A percentile compares a stretch with the other conserved stretches of the same genome.
These are phyloP conservation scores for Leptestheria dahalacensis DNA, from an alignment of 1,140 invertebrate species.

Conservation along the genomic window DNA sequence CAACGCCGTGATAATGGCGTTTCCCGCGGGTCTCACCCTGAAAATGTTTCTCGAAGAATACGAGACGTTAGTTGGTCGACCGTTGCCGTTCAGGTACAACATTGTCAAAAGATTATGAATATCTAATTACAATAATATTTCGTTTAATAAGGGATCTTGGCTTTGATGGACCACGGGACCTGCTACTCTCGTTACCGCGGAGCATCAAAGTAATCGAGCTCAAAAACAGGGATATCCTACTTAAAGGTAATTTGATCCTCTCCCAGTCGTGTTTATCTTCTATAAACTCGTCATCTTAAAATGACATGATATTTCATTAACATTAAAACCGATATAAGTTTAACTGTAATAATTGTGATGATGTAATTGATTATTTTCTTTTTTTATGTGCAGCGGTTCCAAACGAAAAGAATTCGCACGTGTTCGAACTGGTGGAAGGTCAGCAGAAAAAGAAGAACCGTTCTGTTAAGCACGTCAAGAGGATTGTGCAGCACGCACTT, in stretches of 20 bases:
- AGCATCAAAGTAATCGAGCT: too few relatives aligned
- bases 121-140: background rate
- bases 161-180: background rate
- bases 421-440: background rate
- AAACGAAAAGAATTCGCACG: background rate
- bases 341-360: background rate
- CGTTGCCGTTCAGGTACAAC: background rate
- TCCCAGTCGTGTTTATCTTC: too few relatives aligned
- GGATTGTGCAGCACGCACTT: background rate
- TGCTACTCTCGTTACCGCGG: too few relatives aligned
- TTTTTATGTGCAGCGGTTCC: background rate
- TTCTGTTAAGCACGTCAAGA: background rate
- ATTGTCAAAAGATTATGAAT: background rate
- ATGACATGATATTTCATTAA: background rate
- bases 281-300: too few relatives aligned
- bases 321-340: background rate
- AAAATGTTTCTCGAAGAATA: background rate
- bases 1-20: background rate
- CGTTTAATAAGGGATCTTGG: background rate
- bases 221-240: too few relatives aligned
- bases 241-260: too few relatives aligned
- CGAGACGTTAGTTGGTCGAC: background rate
- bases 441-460: background rate
- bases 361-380: too few relatives aligned
- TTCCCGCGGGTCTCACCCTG: background rate